Percentiles rank a stretch among this genome's conserved stretches.
phyloP scores from a whole-genome alignment of 2,797 vertebrate genomes.

The Crax fasciolata region DNA sequence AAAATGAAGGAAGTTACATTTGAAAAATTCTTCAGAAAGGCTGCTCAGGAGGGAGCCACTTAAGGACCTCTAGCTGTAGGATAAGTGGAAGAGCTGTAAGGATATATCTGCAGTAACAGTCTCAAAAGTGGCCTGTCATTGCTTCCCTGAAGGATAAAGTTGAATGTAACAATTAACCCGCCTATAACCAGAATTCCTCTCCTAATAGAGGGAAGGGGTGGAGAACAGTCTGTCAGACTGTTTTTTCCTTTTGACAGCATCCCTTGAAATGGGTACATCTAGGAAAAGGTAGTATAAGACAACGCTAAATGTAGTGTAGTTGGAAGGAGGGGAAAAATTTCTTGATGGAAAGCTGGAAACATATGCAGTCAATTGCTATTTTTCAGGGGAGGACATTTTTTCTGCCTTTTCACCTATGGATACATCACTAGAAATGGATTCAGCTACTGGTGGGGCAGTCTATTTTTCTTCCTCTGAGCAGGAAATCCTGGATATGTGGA shows the following conservation, averaged over 20 bases:
- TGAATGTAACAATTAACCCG: constrained; percentile 30
- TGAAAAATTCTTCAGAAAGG: neutral
- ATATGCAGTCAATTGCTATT: constrained; percentile 10
- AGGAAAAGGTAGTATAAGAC: neutral
- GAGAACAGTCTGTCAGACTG: neutral
- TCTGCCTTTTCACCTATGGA: constrained; percentile 38
- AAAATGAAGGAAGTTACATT: neutral
- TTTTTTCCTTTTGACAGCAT: neutral
- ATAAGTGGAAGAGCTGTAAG: neutral
- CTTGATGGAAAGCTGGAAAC: constrained; percentile 6
- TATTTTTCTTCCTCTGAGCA: constrained; percentile 22
- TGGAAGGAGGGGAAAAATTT: neutral
- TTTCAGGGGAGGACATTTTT: constrained; percentile 38
- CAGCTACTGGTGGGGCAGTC: neutral
- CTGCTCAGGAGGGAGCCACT: neutral
- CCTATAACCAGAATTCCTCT: neutral
- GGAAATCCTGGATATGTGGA: neutral
- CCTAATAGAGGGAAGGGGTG: neutral
- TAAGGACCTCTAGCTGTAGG: neutral
- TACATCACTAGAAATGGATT: constrained; percentile 41
- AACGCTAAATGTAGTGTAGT: neutral
- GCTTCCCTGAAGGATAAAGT: neutral
- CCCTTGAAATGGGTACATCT: neutral
- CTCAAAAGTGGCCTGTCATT: neutral
- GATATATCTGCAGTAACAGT: neutral